Evolutionary conservation across 1,140 invertebrate species (phyloP).

Genomic region (Nephotettix cincticeps): DNA sequence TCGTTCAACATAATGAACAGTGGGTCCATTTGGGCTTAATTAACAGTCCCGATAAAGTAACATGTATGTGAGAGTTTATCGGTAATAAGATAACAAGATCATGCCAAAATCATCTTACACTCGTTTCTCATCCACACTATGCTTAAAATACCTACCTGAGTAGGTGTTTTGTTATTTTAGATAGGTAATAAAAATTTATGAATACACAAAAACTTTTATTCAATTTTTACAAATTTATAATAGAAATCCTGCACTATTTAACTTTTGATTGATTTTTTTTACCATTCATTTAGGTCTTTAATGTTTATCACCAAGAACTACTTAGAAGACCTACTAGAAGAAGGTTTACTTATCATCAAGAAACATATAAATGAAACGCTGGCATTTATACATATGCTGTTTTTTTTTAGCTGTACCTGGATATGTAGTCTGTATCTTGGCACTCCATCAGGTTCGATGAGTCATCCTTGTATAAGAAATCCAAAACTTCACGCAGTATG

Average conservation of each 20-base stretch:
- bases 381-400: not conserved
- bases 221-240: no score
- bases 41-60: not conserved
- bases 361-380: not conserved
- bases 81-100: not conserved
- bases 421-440: conserved; percentile 55
- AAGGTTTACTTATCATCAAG: not conserved
- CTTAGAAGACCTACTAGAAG: not conserved
- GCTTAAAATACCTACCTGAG: no score
- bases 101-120: no score
- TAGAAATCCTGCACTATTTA: no score
- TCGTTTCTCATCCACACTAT: no score
- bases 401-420: conserved; percentile 20
- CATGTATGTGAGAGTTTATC: no score
- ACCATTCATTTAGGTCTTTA: no score
- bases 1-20: not conserved
- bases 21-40: not conserved
- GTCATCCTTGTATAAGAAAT: conserved; percentile 67
- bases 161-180: not conserved
- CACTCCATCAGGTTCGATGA: conserved; percentile 53
- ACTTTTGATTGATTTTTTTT: no score
- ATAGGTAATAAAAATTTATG: not conserved
- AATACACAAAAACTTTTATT: not conserved
- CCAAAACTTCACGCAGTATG: conserved; percentile 59
- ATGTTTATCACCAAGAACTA: no score